These are phyloP conservation scores for Chauna torquata DNA, from an alignment of 2,113 vertebrate genomes.

Conservation along the genomic window DNA sequence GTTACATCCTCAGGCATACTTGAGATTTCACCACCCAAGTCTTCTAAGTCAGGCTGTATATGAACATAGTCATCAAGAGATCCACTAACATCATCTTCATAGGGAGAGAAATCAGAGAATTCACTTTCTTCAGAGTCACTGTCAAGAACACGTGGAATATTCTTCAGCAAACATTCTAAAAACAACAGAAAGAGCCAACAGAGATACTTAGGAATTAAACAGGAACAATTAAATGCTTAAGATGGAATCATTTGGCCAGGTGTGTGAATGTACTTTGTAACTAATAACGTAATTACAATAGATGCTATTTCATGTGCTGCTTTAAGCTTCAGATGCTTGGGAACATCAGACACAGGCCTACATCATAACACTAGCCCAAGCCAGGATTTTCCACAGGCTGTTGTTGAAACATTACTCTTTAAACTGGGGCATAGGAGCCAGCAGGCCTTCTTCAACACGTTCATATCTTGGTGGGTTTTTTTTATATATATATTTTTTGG, in stretches of 20 bases:
- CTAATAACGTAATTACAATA: neutral
- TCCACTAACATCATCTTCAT: neutral
- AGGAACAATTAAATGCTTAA: neutral
- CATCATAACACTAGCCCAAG: neutral
- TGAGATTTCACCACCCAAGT: neutral
- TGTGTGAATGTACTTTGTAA: neutral
- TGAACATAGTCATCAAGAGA: neutral
- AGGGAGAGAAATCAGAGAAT: neutral
- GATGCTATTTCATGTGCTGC: neutral
- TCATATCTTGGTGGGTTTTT: neutral
- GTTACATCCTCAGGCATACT: neutral
- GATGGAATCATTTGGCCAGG: neutral
- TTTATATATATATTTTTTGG: too few species aligned
- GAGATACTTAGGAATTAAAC: neutral
- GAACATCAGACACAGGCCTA: neutral
- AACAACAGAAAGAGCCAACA: neutral
- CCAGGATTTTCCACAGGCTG: neutral
- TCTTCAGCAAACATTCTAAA: slow-evolving; percentile 9
- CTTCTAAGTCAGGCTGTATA: neutral
- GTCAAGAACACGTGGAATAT: neutral
- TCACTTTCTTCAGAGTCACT: neutral
- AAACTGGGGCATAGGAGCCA: neutral
- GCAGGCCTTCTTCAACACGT: neutral
- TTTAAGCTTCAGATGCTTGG: neutral
- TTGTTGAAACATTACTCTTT: neutral